These are phyloP conservation scores for Bradypus variegatus DNA, from an alignment of 2,797 vertebrate genomes.

Conservation along the genomic window DNA sequence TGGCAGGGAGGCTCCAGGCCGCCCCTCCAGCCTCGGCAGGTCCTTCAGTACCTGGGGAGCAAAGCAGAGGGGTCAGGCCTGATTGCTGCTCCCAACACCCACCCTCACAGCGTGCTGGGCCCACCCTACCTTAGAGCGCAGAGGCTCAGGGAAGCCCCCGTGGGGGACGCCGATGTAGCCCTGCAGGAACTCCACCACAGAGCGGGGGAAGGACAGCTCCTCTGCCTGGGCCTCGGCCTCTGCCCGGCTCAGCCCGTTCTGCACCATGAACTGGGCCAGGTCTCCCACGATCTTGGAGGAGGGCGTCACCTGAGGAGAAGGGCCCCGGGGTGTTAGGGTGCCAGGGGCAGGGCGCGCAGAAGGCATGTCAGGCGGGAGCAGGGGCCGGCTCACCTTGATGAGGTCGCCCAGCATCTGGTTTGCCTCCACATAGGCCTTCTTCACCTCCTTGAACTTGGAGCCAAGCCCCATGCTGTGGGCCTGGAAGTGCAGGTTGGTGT, in stretches of 20 bases:
- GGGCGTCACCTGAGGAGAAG: conserved; percentile 84
- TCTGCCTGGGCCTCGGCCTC: conserved; percentile 88
- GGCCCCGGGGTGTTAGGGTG: background rate
- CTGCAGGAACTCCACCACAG: conserved; percentile 94
- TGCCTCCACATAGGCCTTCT: conserved; percentile 92
- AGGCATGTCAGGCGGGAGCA: background rate
- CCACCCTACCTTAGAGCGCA: conserved; percentile 84
- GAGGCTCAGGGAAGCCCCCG: conserved; percentile 92
- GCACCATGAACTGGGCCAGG: conserved; percentile 97
- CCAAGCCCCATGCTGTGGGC: conserved; percentile 98
- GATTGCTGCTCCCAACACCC: background rate
- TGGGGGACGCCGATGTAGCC: conserved; percentile 88
- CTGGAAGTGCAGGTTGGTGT: conserved; percentile 96
- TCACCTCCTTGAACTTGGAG: conserved; percentile 96
- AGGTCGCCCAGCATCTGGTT: conserved; percentile 96
- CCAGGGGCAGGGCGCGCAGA: background rate
- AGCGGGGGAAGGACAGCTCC: conserved; percentile 91
- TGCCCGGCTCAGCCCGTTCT: conserved; percentile 83
- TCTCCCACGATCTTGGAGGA: conserved; percentile 97
- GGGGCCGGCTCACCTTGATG: conserved; percentile 83
- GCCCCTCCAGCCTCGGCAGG: conserved; percentile 84
- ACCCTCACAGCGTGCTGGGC: fast-evolving
- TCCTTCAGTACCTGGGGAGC: conserved; percentile 86
- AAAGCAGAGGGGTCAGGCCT: background rate
- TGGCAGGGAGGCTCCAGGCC: conserved; percentile 85